phyloP scores from a whole-genome alignment of 2,113 vertebrate species.

The Calonectris borealis region DNA sequence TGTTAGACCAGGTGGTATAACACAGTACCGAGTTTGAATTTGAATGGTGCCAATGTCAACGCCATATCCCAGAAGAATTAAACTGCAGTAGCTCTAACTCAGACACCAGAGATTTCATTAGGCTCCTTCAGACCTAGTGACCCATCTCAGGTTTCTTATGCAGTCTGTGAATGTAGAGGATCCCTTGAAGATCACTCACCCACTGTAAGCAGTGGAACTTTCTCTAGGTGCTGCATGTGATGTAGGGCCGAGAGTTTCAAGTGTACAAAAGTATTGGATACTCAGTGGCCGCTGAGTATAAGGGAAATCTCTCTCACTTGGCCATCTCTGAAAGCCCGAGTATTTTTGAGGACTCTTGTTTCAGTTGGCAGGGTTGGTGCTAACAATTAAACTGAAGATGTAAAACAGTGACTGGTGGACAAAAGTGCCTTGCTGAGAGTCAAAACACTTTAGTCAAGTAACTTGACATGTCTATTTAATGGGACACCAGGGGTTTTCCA shows the following conservation, averaged over 20 bases:
- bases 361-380: background rate
- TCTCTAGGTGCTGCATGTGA: background rate
- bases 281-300: background rate
- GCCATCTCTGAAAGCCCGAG: background rate
- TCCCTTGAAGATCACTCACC: background rate
- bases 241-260: background rate
- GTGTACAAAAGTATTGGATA: background rate
- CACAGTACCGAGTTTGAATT: background rate
- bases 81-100: background rate
- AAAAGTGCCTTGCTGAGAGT: background rate
- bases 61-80: background rate
- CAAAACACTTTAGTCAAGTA: background rate
- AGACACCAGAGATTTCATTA: background rate
- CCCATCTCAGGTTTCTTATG: background rate
- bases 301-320: background rate
- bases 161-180: background rate
- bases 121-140: background rate
- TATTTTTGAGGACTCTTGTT: background rate
- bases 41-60: background rate
- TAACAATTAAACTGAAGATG: background rate
- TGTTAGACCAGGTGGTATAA: background rate
- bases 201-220: background rate
- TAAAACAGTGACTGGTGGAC: background rate
- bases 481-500: conserved; percentile 17
- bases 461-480: background rate